These are phyloP conservation scores for Lepus europaeus DNA, from an alignment of 2,113 vertebrate genomes.

Conservation along the genomic window DNA sequence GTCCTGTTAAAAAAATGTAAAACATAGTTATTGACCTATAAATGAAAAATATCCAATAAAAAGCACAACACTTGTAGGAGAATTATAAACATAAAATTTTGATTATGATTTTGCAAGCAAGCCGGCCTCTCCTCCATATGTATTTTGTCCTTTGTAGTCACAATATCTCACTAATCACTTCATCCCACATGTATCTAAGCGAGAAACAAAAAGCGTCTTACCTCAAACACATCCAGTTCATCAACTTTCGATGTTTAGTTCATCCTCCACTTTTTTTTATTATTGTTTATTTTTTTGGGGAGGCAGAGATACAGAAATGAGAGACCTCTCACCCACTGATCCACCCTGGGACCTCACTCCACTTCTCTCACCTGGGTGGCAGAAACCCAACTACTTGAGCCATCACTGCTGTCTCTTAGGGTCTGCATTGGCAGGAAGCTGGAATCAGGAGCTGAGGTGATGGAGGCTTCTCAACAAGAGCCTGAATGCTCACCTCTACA, in stretches of 20 bases:
- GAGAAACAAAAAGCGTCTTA: conserved; percentile 29
- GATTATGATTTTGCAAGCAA: conserved; percentile 46
- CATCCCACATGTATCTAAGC: not conserved
- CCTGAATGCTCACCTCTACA: too few relatives aligned
- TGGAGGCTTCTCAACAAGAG: too few relatives aligned
- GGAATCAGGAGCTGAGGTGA: too few relatives aligned
- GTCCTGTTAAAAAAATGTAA: not conserved
- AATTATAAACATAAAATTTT: not conserved
- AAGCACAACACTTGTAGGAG: not conserved
- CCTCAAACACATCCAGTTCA: not conserved
- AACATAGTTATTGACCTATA: not conserved
- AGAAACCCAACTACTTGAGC: too few relatives aligned
- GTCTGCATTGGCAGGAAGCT: too few relatives aligned
- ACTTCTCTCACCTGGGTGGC: too few relatives aligned
- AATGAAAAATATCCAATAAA: conserved; percentile 7
- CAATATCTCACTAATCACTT: not conserved
- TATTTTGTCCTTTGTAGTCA: not conserved
- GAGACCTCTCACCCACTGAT: too few relatives aligned
- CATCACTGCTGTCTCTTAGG: too few relatives aligned
- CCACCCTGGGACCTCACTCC: too few relatives aligned
- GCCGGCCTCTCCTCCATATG: not conserved
- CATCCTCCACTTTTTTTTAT: not conserved
- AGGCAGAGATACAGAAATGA: too few relatives aligned
- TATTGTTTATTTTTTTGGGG: too few relatives aligned
- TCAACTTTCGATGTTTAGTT: not conserved